Evolutionary conservation across 2,113 vertebrate genomes (phyloP).

Genomic region (Hylia prasina): DNA sequence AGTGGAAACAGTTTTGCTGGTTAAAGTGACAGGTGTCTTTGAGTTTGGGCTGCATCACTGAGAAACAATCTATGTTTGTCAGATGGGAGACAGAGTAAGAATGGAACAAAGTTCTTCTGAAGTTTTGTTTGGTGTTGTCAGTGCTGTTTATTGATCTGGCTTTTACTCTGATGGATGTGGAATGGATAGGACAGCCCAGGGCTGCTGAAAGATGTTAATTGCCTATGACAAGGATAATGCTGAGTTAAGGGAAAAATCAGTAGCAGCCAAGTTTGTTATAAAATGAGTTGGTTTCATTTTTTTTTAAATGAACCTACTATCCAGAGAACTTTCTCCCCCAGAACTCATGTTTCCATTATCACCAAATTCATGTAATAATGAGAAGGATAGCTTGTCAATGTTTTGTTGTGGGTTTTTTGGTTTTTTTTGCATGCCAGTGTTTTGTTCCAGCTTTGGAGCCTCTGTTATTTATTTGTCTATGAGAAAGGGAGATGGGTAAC

Average conservation of each 20-base stretch:
- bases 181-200: neutral
- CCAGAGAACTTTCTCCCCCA: neutral
- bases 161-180: slow-evolving; percentile 9
- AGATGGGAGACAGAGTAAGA: neutral
- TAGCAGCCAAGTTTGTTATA: neutral
- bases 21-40: neutral
- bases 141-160: neutral
- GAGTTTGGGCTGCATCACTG: neutral
- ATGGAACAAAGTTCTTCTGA: neutral
- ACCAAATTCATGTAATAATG: neutral
- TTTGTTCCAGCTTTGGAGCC: slow-evolving; percentile 2
- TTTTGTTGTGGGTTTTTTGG: neutral
- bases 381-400: neutral
- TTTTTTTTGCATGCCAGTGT: neutral
- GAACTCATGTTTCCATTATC: neutral
- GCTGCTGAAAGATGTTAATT: neutral
- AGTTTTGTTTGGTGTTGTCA: neutral
- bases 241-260: neutral
- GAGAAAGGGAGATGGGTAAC: neutral
- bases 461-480: neutral
- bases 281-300: neutral
- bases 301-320: neutral
- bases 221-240: neutral
- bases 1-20: neutral
- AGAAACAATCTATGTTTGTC: neutral